A percentile compares a stretch with the other conserved stretches of the same genome.
These are phyloP conservation scores for Hydrolagus affinis DNA, from an alignment of 2,113 vertebrate species.

Conservation along the genomic window DNA sequence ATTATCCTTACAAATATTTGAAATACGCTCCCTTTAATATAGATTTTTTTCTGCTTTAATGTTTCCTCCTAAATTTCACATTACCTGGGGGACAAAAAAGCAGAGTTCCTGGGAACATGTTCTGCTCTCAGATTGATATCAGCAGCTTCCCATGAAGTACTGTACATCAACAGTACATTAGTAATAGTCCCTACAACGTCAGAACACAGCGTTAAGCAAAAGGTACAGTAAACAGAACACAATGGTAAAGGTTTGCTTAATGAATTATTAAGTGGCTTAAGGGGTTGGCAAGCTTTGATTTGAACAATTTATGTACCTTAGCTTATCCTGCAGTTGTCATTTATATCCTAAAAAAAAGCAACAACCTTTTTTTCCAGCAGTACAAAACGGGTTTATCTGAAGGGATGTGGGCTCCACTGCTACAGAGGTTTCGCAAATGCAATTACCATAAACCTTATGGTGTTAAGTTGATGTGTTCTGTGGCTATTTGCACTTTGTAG, in stretches of 20 bases:
- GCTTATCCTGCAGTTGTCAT: background rate
- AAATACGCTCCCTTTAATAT: background rate
- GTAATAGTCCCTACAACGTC: slow-evolving; percentile 7
- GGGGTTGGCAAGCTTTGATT: background rate
- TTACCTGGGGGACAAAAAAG: too few species aligned
- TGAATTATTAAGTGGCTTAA: background rate
- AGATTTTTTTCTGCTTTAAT: slow-evolving; percentile 8
- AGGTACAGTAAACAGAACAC: background rate
- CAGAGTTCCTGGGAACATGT: background rate
- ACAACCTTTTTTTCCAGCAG: background rate
- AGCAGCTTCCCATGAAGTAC: background rate
- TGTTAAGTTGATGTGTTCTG: background rate
- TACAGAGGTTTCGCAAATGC: background rate
- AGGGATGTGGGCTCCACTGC: background rate
- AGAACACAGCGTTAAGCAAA: background rate
- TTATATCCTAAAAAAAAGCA: background rate
- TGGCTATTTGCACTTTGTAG: slow-evolving; percentile 15
- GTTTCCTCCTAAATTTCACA: background rate
- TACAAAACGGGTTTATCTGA: background rate
- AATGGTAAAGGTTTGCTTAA: background rate
- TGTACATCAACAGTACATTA: background rate
- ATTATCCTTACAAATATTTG: background rate
- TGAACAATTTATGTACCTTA: too few species aligned
- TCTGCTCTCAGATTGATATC: background rate
- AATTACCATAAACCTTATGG: slow-evolving; percentile 1